These are phyloP conservation scores for Metridium senile DNA, from an alignment of 92 coral and sea anemone genomes.

Conservation along the genomic window DNA sequence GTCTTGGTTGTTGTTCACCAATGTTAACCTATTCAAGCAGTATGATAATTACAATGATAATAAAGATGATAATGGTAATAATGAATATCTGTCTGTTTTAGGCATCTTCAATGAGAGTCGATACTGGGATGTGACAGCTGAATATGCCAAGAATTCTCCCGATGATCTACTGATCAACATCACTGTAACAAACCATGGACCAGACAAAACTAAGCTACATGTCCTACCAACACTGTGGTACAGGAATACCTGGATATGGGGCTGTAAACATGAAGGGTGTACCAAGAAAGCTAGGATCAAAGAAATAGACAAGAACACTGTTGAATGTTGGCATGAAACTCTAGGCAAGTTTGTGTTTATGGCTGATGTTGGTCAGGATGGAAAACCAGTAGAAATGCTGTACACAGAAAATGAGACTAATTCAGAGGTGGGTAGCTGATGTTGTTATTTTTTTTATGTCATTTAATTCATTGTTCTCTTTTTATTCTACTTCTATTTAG, in stretches of 20 bases:
- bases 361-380: conserved; percentile 83
- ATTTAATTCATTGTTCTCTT: neutral
- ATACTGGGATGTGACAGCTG: conserved; percentile 95
- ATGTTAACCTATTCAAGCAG: too few relatives aligned
- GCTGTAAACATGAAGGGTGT: conserved; percentile 97
- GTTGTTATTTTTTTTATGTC: neutral
- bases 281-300: conserved; percentile 78
- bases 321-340: conserved; percentile 85
- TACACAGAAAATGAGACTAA: conserved; percentile 98
- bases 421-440: conserved; percentile 49
- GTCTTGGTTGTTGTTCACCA: too few relatives aligned
- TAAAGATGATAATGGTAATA: too few relatives aligned
- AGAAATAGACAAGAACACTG: conserved; percentile 62
- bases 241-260: conserved; percentile 99
- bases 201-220: conserved; percentile 80
- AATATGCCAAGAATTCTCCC: conserved; percentile 93
- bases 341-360: conserved; percentile 73
- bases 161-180: conserved; percentile 87
- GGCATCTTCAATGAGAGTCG: conserved; percentile 81
- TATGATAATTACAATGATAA: too few relatives aligned
- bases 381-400: conserved; percentile 65
- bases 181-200: conserved; percentile 90
- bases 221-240: conserved; percentile 96
- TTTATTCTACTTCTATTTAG: neutral
- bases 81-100: conserved; percentile 16